These are phyloP conservation scores for Melieria picta DNA, from an alignment of 2,888 invertebrate genomes.

Conservation along the genomic window DNA sequence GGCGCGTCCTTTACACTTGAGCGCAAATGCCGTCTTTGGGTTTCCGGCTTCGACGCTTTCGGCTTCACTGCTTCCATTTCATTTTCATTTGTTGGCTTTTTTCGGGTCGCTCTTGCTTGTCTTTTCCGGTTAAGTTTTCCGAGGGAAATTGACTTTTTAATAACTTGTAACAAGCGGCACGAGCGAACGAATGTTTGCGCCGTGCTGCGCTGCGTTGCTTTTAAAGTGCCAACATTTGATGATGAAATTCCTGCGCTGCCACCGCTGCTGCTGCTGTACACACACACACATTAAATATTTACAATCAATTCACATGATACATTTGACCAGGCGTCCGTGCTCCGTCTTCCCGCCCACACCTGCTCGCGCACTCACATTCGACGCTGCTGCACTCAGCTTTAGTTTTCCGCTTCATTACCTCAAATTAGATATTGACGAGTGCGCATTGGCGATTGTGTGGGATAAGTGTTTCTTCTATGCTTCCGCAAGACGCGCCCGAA, in stretches of 20 bases:
- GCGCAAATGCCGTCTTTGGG: background rate
- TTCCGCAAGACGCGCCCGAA: no score
- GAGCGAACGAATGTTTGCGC: no score
- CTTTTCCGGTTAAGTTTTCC: background rate
- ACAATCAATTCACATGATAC: conserved; percentile 31
- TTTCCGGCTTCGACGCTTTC: background rate
- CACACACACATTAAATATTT: conserved; percentile 32
- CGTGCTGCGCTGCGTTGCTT: no score
- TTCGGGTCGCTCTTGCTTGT: conserved; percentile 5
- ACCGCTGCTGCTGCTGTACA: background rate
- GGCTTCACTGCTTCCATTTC: conserved; percentile 7
- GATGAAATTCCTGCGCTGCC: no score
- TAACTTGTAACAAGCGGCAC: conserved; percentile 10
- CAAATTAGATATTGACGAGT: conserved; percentile 12
- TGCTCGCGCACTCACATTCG: background rate
- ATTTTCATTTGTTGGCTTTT: conserved; percentile 4
- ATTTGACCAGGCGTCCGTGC: conserved; percentile 5
- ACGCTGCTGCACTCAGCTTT: conserved; percentile 27
- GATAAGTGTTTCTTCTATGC: no score
- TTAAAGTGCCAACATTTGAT: background rate
- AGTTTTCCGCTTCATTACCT: conserved; percentile 35
- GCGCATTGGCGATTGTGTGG: background rate
- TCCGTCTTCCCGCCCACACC: background rate
- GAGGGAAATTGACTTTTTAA: conserved; percentile 30
- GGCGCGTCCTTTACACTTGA: conserved; percentile 5